Conservation (phyloP, 2,113 vertebrate genomes). For the Cygnus buccinator region DNA sequence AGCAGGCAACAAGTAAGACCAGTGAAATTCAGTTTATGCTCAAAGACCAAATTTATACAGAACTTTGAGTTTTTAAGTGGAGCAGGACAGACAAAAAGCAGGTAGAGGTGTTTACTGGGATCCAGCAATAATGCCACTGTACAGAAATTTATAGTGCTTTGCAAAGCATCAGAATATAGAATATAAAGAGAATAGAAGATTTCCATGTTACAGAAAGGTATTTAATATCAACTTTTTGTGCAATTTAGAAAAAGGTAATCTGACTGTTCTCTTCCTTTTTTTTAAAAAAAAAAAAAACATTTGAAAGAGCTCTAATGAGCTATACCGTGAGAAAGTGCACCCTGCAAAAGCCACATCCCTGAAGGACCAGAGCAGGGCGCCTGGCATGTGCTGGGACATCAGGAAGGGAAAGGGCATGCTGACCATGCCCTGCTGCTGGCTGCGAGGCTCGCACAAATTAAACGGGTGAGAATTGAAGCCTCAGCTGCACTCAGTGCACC, state of each 20-base stretch:
- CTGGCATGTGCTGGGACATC: background rate
- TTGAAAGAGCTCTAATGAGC: background rate
- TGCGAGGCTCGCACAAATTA: background rate
- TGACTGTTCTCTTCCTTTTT: background rate
- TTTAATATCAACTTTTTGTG: background rate
- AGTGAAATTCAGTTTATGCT: background rate
- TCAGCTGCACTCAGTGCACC: fast-evolving
- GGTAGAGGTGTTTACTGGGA: background rate
- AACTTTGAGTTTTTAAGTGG: background rate
- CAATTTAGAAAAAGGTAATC: background rate
- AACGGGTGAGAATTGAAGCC: background rate
- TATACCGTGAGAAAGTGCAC: background rate
- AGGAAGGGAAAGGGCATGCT: background rate
- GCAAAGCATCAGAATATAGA: background rate
- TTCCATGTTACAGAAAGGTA: background rate
- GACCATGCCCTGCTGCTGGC: background rate
- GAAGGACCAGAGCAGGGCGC: background rate
- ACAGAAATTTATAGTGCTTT: background rate
- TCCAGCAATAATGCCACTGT: background rate
- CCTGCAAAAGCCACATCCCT: background rate
- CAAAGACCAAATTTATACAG: background rate
- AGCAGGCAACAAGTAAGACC: background rate
- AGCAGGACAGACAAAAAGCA: background rate
- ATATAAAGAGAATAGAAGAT: background rate
- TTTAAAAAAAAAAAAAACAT: background rate